Conservation (phyloP, 2,888 invertebrate genomes). For the Pseudococcus viburni region DNA sequence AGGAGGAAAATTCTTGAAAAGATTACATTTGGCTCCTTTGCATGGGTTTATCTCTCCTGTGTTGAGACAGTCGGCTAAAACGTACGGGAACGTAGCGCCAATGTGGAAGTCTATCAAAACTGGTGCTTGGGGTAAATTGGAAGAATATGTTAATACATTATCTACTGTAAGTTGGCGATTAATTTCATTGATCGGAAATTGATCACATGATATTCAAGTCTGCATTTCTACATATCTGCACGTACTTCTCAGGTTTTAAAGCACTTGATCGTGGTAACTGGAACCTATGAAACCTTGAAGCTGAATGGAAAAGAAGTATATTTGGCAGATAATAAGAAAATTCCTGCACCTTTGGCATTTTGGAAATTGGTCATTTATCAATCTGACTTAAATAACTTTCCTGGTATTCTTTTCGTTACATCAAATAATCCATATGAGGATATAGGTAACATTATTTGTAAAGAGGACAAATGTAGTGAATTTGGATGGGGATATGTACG, state of each 20-base stretch:
- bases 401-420: neutral
- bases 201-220: too few species aligned
- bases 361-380: neutral
- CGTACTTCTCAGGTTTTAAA: neutral
- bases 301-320: neutral
- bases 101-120: neutral
- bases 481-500: neutral
- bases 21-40: neutral
- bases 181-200: neutral
- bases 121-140: neutral
- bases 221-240: too few species aligned
- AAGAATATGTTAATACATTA: neutral
- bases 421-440: neutral
- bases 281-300: neutral
- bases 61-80: neutral
- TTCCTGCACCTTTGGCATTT: neutral
- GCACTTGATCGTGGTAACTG: neutral
- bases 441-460: neutral
- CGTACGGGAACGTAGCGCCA: neutral
- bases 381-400: neutral
- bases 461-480: neutral
- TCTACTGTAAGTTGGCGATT: neutral
- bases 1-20: too few species aligned
- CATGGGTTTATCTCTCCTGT: neutral
- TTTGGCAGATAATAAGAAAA: neutral